Base-by-base conservation (phyloP, 2,888 invertebrate genomes). In the Drosophila falleni region DNA sequence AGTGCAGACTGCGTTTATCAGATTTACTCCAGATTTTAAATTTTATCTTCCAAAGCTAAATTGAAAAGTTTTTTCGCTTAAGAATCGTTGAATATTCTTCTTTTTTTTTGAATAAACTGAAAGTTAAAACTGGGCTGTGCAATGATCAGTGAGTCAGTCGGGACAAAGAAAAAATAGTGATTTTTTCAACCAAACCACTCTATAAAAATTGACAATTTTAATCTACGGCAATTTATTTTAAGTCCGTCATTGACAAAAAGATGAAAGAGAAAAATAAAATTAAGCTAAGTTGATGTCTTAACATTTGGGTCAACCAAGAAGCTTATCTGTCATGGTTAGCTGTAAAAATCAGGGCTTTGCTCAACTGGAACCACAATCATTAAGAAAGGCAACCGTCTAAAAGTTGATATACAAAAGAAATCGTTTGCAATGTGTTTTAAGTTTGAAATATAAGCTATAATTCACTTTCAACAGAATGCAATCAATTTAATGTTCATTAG, bases 401-500 rank as follows among this genome's bases (percentile, higher is more conserved):
- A n/a, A 37, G 51, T 39, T 53, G 37, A 26, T 26, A 33, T 49
- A 54, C 47, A 50, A 67, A 63, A 58, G 49, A 72, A 61, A 80
- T 46, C 16, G 31, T 42, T 55, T 11, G 46, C 35, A 31, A 56
- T 39, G 9, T 46, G 42, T 33, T n/a, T n/a, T 33, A 13, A 33
- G 31, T 44, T 42, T 11, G 23, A 33, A 55, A 55, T 23, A 35
- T n/a, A 8, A 47, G 47, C 55, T 39, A 6, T 74, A 53, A 54
- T 81, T 78, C 78, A 64, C 78, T 74, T 74, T 71, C 53, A 58
- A 53, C 16, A 46, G 53, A n/a, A 54, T 66, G 55, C 50, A 76
- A 66, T 73, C 55, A 66, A 33, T 72, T 76, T 23, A 70, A 33
- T 70, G 72, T 81, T 81, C 49, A 66, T 35, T 60, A 64, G 55